Conservation (phyloP, 2,888 invertebrate genomes). For the Portevinia maculata region DNA sequence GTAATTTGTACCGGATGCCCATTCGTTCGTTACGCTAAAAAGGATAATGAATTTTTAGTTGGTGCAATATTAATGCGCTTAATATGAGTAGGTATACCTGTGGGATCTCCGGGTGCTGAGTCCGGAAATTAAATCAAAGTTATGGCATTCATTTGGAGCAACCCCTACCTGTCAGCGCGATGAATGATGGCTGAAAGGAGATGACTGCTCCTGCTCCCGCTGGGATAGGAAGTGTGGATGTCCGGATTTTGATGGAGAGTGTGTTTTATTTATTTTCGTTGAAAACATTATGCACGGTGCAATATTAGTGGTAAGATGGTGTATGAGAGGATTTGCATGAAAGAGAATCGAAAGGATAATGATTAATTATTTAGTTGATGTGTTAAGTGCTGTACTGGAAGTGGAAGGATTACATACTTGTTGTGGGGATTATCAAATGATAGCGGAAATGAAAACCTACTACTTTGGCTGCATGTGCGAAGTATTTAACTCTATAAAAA, state of each 20-base stretch:
- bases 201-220: slow-evolving; percentile 10
- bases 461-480: no score
- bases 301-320: slow-evolving; percentile 44
- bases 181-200: slow-evolving; percentile 70
- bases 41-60: slow-evolving; percentile 79
- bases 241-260: slow-evolving; percentile 38
- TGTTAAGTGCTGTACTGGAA: slow-evolving; percentile 58
- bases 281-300: slow-evolving; percentile 29
- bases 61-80: slow-evolving; percentile 78
- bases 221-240: slow-evolving; percentile 29
- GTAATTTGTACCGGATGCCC: slow-evolving; percentile 69
- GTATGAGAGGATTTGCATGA: slow-evolving; percentile 54
- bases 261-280: slow-evolving; percentile 62
- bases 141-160: slow-evolving; percentile 67
- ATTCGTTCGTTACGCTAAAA: slow-evolving; percentile 65
- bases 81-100: slow-evolving; percentile 73
- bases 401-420: slow-evolving; percentile 36
- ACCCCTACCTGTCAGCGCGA: slow-evolving; percentile 54
- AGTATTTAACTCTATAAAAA: no score
- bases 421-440: slow-evolving; percentile 6
- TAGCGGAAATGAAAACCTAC: slow-evolving; percentile 29
- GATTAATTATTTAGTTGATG: slow-evolving; percentile 69
- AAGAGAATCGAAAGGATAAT: slow-evolving; percentile 69
- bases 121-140: slow-evolving; percentile 74
- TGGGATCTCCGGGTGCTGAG: slow-evolving; percentile 69